phyloP scores from a whole-genome alignment of 2,113 vertebrate genomes.

The Hiodon alosoides region DNA sequence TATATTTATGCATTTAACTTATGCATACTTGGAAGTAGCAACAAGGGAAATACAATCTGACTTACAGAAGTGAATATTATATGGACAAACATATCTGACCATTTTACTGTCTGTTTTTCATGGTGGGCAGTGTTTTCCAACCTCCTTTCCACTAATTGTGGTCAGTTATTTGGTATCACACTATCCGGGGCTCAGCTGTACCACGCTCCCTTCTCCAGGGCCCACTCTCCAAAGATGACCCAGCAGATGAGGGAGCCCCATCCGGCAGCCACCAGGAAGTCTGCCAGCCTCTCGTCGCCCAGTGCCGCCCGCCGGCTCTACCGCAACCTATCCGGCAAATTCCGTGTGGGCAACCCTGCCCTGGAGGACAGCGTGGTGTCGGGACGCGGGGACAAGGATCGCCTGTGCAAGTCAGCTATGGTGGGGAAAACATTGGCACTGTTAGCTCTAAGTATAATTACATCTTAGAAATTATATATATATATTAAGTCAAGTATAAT shows the following conservation, averaged over 20 bases:
- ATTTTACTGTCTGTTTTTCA: too few relatives aligned
- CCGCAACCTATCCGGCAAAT: constrained; percentile 88
- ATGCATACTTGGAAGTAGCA: too few relatives aligned
- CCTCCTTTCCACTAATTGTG: too few relatives aligned
- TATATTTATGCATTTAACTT: too few relatives aligned
- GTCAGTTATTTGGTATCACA: too few relatives aligned
- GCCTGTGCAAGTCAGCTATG: constrained; percentile 72
- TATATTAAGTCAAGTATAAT: too few relatives aligned
- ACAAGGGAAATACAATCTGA: too few relatives aligned
- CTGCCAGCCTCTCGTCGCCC: constrained; percentile 70
- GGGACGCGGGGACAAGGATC: constrained; percentile 73
- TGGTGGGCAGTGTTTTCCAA: too few relatives aligned
- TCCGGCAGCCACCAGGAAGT: constrained; percentile 67
- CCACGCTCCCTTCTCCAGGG: constrained; percentile 54
- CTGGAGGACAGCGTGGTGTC: constrained; percentile 70
- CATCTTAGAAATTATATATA: too few relatives aligned
- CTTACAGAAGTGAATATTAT: too few relatives aligned
- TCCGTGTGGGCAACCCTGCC: constrained; percentile 71
- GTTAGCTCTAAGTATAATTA: too few relatives aligned
- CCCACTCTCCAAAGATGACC: constrained; percentile 78
- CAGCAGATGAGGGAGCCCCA: constrained; percentile 75
- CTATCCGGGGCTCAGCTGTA: background rate
- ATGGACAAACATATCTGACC: too few relatives aligned
- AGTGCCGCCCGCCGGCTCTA: constrained; percentile 84
- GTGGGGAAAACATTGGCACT: constrained; percentile 52